Conservation (phyloP, 2,113 vertebrate species). For the Numenius arquata region DNA sequence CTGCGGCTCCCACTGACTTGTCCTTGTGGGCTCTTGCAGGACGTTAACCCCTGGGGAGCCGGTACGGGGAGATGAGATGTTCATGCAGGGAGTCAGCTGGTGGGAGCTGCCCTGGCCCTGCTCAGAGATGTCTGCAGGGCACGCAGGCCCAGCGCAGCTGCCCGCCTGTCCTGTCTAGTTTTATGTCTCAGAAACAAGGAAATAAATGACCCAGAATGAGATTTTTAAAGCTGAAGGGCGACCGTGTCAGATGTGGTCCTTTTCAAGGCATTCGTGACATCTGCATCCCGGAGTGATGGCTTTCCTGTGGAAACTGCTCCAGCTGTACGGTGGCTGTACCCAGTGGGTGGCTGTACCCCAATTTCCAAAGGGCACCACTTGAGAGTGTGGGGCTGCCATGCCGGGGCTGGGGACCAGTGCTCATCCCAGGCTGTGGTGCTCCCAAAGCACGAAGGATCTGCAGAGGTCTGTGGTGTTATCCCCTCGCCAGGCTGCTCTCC, state of each 20-base stretch:
- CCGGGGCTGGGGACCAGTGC: accelerated
- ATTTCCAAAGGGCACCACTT: neutral
- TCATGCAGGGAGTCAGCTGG: neutral
- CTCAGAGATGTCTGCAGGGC: neutral
- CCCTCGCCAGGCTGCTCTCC: neutral
- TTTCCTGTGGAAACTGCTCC: accelerated
- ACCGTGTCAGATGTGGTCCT: neutral
- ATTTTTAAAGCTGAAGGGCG: neutral
- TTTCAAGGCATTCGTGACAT: neutral
- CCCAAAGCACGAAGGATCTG: neutral
- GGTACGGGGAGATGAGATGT: neutral
- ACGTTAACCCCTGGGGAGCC: neutral
- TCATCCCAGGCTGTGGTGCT: accelerated
- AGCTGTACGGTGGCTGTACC: too few relatives aligned
- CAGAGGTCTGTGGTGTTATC: too few relatives aligned
- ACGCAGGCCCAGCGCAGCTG: neutral
- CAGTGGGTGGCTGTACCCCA: neutral
- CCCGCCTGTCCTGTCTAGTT: neutral
- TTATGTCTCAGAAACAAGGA: neutral
- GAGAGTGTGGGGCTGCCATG: accelerated
- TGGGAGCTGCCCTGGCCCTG: neutral
- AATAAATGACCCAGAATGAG: neutral
- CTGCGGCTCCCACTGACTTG: neutral
- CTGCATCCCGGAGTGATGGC: accelerated
- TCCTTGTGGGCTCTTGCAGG: neutral